phyloP scores from a whole-genome alignment of 2,113 vertebrate species.

The Microcebus ravelobensis region DNA sequence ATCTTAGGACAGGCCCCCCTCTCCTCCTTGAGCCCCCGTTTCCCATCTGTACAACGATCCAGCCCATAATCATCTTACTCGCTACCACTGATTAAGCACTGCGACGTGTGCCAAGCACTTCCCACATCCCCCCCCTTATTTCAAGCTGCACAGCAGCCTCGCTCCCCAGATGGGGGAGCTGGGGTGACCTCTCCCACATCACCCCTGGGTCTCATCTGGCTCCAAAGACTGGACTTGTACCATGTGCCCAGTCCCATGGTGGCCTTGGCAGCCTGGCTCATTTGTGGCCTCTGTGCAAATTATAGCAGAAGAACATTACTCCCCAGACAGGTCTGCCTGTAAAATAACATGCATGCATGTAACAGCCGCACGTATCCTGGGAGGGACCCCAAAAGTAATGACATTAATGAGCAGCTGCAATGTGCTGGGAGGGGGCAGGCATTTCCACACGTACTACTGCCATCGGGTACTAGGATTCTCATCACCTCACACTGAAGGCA shows the following conservation, averaged over 20 bases:
- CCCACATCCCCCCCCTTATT: background rate
- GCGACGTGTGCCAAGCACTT: background rate
- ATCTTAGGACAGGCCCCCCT: background rate
- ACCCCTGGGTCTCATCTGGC: background rate
- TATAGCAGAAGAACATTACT: background rate
- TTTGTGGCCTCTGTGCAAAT: background rate
- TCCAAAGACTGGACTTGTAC: background rate
- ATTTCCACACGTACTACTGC: background rate
- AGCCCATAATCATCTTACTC: background rate
- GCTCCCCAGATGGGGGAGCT: background rate
- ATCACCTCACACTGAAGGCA: background rate
- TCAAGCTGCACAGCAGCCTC: background rate
- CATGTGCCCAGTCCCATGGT: background rate
- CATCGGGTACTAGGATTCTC: background rate
- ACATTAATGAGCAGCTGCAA: background rate
- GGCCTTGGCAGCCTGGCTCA: background rate
- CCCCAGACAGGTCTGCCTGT: background rate
- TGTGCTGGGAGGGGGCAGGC: background rate
- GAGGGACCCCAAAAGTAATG: background rate
- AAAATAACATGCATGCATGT: background rate
- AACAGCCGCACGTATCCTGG: background rate
- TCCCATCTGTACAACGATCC: background rate
- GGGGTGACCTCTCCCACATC: too few species aligned
- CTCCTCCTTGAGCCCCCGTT: background rate
- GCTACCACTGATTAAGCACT: background rate